Percentiles rank a stretch among this genome's conserved stretches.
These are phyloP conservation scores for Ovibos moschatus DNA, from an alignment of 2,113 vertebrate species.

Conservation along the genomic window DNA sequence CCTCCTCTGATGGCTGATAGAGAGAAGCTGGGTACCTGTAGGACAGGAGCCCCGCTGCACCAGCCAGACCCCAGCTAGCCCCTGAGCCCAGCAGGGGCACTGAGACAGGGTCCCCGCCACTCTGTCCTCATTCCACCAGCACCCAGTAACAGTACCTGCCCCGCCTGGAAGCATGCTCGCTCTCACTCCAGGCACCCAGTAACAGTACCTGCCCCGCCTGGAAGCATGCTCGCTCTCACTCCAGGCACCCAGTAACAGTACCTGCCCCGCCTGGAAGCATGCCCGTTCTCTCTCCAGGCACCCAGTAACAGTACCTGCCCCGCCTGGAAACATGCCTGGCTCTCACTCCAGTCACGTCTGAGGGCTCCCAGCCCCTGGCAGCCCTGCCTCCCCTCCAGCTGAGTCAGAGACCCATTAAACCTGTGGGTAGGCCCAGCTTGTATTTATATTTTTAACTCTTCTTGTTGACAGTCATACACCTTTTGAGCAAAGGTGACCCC, in stretches of 20 bases:
- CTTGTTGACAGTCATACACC: background rate
- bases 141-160: background rate
- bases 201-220: too few relatives aligned
- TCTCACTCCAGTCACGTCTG: background rate
- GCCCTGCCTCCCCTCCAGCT: background rate
- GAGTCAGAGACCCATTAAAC: background rate
- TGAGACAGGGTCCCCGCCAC: background rate
- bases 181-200: too few relatives aligned
- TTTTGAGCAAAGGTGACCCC: background rate
- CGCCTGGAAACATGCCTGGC: rapidly evolving
- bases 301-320: background rate
- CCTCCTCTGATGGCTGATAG: background rate
- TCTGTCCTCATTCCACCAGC: background rate
- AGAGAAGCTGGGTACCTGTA: background rate
- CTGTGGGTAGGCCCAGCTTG: background rate
- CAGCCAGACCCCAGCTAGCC: background rate
- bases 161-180: rapidly evolving
- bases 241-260: background rate
- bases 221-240: rapidly evolving
- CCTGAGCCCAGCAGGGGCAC: background rate
- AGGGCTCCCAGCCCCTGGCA: background rate
- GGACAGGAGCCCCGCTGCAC: background rate
- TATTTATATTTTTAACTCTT: background rate
- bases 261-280: background rate
- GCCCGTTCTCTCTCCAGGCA: rapidly evolving